Evolutionary conservation across 2,797 vertebrate genomes (phyloP).

Genomic region (Pelodytes ibericus): DNA sequence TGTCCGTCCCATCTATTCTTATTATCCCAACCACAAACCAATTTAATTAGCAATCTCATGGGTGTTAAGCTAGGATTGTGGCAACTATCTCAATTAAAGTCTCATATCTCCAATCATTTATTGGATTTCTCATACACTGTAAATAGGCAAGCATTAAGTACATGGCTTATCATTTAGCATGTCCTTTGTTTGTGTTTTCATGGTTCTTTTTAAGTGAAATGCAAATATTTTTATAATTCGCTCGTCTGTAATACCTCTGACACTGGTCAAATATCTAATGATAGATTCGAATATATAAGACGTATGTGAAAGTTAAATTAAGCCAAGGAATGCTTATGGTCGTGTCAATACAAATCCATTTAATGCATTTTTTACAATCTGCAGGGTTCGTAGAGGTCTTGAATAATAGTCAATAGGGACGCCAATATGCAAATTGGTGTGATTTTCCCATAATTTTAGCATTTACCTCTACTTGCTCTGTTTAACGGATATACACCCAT

Average conservation of each 20-base stretch:
- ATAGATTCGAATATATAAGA: background rate
- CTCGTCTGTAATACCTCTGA: background rate
- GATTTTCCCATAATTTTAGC: too few relatives aligned
- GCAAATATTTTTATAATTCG: background rate
- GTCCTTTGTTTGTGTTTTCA: background rate
- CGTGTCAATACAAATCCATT: background rate
- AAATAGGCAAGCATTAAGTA: background rate
- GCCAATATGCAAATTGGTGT: too few relatives aligned
- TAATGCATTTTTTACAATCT: too few relatives aligned
- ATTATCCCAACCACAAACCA: conserved; percentile 26
- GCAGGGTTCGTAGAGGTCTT: too few relatives aligned
- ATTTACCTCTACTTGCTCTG: too few relatives aligned
- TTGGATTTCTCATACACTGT: background rate
- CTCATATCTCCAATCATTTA: background rate
- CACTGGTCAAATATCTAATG: background rate
- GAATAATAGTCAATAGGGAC: too few relatives aligned
- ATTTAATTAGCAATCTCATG: conserved; percentile 36
- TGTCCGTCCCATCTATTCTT: conserved; percentile 20
- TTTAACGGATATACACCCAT: too few relatives aligned
- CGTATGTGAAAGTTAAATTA: background rate
- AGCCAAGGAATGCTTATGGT: background rate
- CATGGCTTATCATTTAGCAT: background rate
- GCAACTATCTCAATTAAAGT: conserved; percentile 13
- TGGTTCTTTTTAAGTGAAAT: background rate
- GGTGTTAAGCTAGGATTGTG: conserved; percentile 21